Conservation (phyloP, 2,113 vertebrate species). For the Lasiurus borealis region DNA sequence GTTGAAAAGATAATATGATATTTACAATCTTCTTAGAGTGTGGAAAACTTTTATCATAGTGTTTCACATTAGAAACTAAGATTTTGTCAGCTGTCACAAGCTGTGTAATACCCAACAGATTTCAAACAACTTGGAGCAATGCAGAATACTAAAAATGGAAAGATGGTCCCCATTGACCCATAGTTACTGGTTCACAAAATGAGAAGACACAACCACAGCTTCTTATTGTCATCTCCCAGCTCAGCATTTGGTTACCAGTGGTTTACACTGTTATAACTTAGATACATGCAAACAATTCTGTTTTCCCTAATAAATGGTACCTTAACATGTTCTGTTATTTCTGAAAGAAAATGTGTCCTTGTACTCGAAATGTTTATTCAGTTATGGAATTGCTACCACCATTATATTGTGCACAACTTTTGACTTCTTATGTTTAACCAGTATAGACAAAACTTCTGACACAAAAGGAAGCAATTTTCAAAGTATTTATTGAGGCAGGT, state of each 20-base stretch:
- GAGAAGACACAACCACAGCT: neutral
- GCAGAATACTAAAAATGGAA: neutral
- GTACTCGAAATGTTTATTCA: neutral
- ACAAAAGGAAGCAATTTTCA: neutral
- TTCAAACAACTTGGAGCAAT: neutral
- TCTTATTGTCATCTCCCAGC: neutral
- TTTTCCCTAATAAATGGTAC: neutral
- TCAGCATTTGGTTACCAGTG: neutral
- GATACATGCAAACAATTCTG: neutral
- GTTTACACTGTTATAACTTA: neutral
- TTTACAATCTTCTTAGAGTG: neutral
- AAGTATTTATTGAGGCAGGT: constrained; percentile 19
- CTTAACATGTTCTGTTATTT: neutral
- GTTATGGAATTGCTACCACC: neutral
- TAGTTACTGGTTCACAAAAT: neutral
- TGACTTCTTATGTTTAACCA: neutral
- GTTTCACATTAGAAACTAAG: constrained; percentile 48
- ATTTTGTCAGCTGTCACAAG: constrained; percentile 8
- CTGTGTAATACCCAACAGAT: constrained; percentile 6
- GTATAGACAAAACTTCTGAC: neutral
- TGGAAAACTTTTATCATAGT: neutral
- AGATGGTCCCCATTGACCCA: neutral
- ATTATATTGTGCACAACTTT: neutral
- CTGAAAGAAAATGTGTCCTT: neutral
- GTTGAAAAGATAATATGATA: constrained; percentile 24